These are phyloP conservation scores for Sphaerophoria taeniata DNA, from an alignment of 2,888 invertebrate genomes.

Conservation along the genomic window DNA sequence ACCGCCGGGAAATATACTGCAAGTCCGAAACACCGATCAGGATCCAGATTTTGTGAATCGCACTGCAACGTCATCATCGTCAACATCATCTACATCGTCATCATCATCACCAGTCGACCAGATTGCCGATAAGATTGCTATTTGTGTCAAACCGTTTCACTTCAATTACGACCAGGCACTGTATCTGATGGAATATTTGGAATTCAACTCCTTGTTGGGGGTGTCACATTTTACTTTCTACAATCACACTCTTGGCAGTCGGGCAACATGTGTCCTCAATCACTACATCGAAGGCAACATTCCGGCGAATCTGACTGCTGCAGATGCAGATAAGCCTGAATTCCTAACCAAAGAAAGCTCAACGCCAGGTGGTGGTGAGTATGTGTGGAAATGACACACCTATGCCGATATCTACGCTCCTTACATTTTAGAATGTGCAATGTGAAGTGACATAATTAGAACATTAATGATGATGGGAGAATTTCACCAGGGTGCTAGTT, in stretches of 20 bases:
- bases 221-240: constrained; percentile 95
- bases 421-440: not conserved
- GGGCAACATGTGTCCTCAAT: constrained; percentile 90
- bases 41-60: constrained; percentile 80
- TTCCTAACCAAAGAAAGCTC: constrained; percentile 57
- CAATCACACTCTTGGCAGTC: constrained; percentile 92
- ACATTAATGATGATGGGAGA: not conserved
- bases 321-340: constrained; percentile 76
- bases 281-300: constrained; percentile 84
- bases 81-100: constrained; percentile 68
- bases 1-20: constrained; percentile 87
- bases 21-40: constrained; percentile 85
- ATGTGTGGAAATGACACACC: not conserved
- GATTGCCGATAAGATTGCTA: constrained; percentile 86
- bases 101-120: constrained; percentile 78
- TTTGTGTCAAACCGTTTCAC: constrained; percentile 96
- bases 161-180: constrained; percentile 93
- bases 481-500: constrained; percentile 1
- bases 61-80: constrained; percentile 68
- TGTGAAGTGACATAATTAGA: constrained; percentile 7
- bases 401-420: not conserved
- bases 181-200: constrained; percentile 94
- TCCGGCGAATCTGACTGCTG: constrained; percentile 80
- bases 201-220: constrained; percentile 92
- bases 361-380: constrained; percentile 63